Evolutionary conservation across 2,888 invertebrate species (phyloP), one percentile per base, ranked within the genome.

Genomic region (Asteroscopus sphinx): DNA sequence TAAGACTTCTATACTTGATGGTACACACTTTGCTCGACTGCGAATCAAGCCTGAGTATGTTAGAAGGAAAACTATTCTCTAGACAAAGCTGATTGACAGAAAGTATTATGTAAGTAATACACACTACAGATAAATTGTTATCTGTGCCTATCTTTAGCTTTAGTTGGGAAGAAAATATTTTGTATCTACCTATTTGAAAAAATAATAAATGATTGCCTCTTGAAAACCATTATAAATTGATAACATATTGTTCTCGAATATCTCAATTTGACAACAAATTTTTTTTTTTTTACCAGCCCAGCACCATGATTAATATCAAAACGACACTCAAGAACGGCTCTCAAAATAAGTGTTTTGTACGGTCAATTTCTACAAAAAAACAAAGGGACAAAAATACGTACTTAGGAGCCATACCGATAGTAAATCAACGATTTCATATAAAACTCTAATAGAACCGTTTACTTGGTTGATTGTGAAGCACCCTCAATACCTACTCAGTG

Each of bases 401-500:
- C 17, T 16, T 4, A 33, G 44, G 8, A 9, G 25, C 26, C 30
- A 41, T n/a, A 48, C 13, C 1, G 12, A 40, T 21, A 28, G 11
- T 28, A 42, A 55, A 28, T 42, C 33, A 56, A 45, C 17, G 32
- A 36, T 25, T 51, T 45, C 33, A 41, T 16, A 40, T 11, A 13
- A 45, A 15, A 66, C 26, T 11, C 17, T 17, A 39, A 30, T 42
- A 60, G 25, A 68, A 54, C 26, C 9, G 37, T 62, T 68, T 53
- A 35, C 30, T 36, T 30, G 21, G 17, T 61, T 51, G 54, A 66
- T 68, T 62, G 48, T 66, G 42, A 63, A 65, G 53, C 26, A 16
- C 49, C n/a, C 37, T 47, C 47, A 28, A 30, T 17, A 37, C 44
- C n/a, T n/a, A 33, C 68, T 51, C 11, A 32, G 54, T 26, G 46